Percentiles rank a stretch among this genome's conserved stretches.
phyloP scores from a whole-genome alignment of 37 sponge, comb jelly and placozoan genomes.

The Petrosia ficiformis region DNA sequence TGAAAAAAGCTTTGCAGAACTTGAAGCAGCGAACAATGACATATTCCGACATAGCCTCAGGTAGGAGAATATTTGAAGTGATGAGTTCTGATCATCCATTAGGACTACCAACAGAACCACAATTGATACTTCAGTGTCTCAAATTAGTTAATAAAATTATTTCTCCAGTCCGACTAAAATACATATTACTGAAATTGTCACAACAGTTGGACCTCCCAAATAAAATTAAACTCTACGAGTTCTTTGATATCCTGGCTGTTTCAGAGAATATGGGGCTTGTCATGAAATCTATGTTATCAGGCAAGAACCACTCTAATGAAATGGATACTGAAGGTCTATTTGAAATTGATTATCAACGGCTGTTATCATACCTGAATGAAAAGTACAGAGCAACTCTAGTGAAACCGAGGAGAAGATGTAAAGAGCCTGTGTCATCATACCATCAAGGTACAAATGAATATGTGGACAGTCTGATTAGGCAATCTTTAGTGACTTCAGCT shows the following conservation, averaged over 20 bases:
- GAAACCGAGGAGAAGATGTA: not conserved
- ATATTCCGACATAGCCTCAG: conserved; percentile 37
- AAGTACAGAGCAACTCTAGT: conserved; percentile 33
- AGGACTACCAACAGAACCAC: conserved; percentile 23
- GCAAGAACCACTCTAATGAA: not conserved
- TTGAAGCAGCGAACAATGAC: conserved; percentile 30
- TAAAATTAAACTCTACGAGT: conserved; percentile 60
- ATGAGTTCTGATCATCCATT: conserved; percentile 28
- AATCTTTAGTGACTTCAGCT: not conserved
- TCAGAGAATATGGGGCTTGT: conserved; percentile 15
- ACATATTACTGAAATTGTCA: conserved; percentile 22
- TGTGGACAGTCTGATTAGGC: not conserved
- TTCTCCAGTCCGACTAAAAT: conserved; percentile 28
- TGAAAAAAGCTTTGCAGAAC: conserved; percentile 28
- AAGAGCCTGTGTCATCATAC: not conserved
- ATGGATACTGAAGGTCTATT: conserved; percentile 29
- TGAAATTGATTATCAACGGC: conserved; percentile 31
- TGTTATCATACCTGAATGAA: conserved; percentile 31
- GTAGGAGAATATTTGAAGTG: conserved; percentile 49
- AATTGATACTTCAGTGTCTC: conserved; percentile 30
- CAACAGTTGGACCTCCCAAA: conserved; percentile 18
- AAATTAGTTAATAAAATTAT: conserved; percentile 36
- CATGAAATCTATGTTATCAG: not conserved
- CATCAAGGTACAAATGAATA: not conserved
- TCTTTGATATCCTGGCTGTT: conserved; percentile 29